Base-by-base conservation (phyloP, 2,113 vertebrate species). In the Agapornis roseicollis region DNA sequence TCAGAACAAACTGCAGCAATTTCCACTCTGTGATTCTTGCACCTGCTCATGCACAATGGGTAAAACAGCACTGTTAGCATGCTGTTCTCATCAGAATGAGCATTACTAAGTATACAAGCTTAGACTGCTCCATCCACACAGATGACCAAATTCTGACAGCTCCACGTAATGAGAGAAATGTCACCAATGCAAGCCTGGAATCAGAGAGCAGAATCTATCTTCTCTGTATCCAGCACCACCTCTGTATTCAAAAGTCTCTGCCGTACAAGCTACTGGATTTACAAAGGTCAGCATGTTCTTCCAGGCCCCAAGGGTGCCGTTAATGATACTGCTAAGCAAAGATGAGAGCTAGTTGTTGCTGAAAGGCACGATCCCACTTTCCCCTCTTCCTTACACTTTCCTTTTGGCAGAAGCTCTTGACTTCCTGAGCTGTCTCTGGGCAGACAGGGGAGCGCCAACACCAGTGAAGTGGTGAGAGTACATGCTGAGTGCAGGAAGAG, bases 221-320 rank as follows among this genome's bases (percentile, higher is more conserved):
- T 53, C 24, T 37, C 60, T 47, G 5, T 56, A 33, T 22, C 44
- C 41, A 68, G 29, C 50, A 83, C 56, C 0, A 1, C 33, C 50
- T 58, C 44, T 81, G 66, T 23, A 73, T 29, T 73, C 41, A 53
- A 58, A 83, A 89, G 20, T 14, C 46, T 80, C 81, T 77, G 46
- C 35, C 3, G 3, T 1, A 1, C 41, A 71, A 78, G 61, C 33
- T 39, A 20, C 47, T 79, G 56, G 20, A 52, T 92, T 89, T 79
- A 46, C 47, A 68, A 85, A 53, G 47, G 41, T 77, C 66, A 58
- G 29, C 8, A 3, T 14, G 44, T 49, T 66, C 44, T 61, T 20
- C 44, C 46, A 77, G 28, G 31, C 27, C 46, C 49, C 0, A 0
- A 41, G 74, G 53, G 56, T 22, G 18, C 27, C 4, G 0, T 66